Base-by-base conservation (phyloP, 2,888 invertebrate species). In the Dicyrtoma fusca region DNA sequence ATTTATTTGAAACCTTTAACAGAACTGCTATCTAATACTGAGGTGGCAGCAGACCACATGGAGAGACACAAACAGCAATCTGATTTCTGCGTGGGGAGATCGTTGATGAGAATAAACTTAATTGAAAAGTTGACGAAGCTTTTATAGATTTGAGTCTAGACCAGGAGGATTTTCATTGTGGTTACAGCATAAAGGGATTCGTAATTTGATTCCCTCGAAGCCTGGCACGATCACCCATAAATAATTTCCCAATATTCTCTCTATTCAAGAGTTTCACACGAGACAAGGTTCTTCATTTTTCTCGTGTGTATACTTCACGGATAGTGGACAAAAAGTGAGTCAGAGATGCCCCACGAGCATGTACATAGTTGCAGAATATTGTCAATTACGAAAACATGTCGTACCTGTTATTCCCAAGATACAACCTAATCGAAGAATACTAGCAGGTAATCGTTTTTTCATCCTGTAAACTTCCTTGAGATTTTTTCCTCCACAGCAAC, bases 191-290 rank as follows among this genome's bases (percentile, higher is more conserved):
- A 23, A 55, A 55, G 13, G 4, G 5, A 19, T 19, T 23, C 19
- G 10, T 17, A 3, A 17, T 19, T 55, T 55, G 14, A 17, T 62
- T 45, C 45, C 42, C 51, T 51, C 49, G 25, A 65, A 34, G 65
- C 23, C 65, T 65, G 65, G 65, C 51, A 65, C 65, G 65, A 65
- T 65, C 65, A 65, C 19, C 65, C 65, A 65, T 65, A 65, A 65
- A 65, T 51, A 65, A 65, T 51, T 51, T 19, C 51, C 53, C 49
- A 55, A 49, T 49, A 65, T 51, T 55, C 51, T 65, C 65, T 51
- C 49, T 26, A 23, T 23, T 55, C 23, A 55, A 21, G 19, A 23
- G 51, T 65, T 65, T 65, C 65, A 26, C 65, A 65, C 65, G 65
- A 8, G 25, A 21, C 65, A 65, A 65, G 65, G 65, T 53, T 65